Base-by-base conservation (phyloP, 1,140 invertebrate genomes). In the Drosophila mojavensis region DNA sequence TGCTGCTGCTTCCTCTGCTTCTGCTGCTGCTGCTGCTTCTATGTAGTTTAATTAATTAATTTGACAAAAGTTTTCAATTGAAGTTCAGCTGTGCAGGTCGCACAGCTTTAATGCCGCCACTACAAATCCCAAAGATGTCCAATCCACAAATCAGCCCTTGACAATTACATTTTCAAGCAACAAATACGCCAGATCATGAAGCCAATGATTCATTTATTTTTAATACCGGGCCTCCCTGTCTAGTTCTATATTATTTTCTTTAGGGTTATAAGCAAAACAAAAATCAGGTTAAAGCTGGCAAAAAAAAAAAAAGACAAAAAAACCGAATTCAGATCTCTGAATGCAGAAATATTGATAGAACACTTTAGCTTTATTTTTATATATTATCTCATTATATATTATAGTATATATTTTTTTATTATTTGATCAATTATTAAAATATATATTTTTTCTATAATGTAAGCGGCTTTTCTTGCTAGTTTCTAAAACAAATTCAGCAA, bases 31-130 rank as follows among this genome's bases (percentile, higher is more conserved):
- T 59, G 28, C 36, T 60, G 58, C 62, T 82, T 58, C 45, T 74
- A 75, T 66, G 76, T 88, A 89, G 85, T 89, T 88, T 88, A 89
- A 88, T 88, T 88, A 88, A 88, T 88, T 88, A 89, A 88, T 88
- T 88, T 89, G 80, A 84, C 83, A 84, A 80, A 85, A 88, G 77
- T 88, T 88, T 89, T 78, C 73, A 78, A 83, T 83, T 80, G 77
- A 80, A 89, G 63, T 77, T 77, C 56, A 65, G 59, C 67, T 63
- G 60, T 15, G 24, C 26, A 48, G 45, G 17, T 24, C 30, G 47
- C 26, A 10, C 39, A 50, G 56, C 64, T 73, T 73, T 61, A 68
- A 68, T 54, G 24, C 30, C 58, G n/a, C 58, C 15, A n/a, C 45
- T 4, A 5, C 24, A 24, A 69, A 28, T 17, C 39, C 11, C 4